A percentile compares a stretch with the other conserved stretches of the same genome.
phyloP scores from a whole-genome alignment of 1,140 invertebrate genomes.

The Anastatus disparis region DNA sequence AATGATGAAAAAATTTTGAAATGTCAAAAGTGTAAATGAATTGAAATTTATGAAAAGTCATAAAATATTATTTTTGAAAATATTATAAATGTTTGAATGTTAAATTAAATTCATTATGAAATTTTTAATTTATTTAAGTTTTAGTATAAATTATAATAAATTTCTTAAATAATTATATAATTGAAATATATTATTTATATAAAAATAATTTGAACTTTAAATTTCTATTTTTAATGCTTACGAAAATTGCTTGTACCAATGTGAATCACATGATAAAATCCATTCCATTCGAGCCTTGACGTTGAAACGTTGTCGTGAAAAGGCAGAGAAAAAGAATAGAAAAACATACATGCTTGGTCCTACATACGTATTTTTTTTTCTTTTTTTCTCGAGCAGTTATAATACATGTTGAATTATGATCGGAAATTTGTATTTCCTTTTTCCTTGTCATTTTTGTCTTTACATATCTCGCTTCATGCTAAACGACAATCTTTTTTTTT shows the following conservation, averaged over 20 bases:
- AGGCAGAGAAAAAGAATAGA: not conserved
- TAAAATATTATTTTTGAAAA: no score
- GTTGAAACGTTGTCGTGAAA: not conserved
- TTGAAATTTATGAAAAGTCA: no score
- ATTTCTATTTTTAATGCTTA: slow-evolving; percentile 2
- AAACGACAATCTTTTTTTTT: not conserved
- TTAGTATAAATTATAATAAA: no score
- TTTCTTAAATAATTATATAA: no score
- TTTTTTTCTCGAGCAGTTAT: not conserved
- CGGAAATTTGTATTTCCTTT: slow-evolving; percentile 5
- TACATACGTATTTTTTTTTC: not conserved
- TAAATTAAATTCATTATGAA: no score
- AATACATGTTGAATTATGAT: slow-evolving; percentile 1
- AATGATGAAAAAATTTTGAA: no score
- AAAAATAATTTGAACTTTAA: not conserved
- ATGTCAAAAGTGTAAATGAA: no score
- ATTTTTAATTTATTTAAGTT: no score
- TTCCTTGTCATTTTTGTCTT: not conserved
- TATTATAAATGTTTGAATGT: no score
- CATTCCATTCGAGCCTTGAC: not conserved
- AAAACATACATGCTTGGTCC: not conserved
- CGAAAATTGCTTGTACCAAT: slow-evolving; percentile 10
- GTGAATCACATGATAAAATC: slow-evolving; percentile 12
- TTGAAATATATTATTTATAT: not conserved
- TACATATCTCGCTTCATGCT: not conserved